A percentile compares a stretch with the other conserved stretches of the same genome.
Evolutionary conservation across 2,888 invertebrate species (phyloP).

Genomic region (Pimpla rufipes): DNA sequence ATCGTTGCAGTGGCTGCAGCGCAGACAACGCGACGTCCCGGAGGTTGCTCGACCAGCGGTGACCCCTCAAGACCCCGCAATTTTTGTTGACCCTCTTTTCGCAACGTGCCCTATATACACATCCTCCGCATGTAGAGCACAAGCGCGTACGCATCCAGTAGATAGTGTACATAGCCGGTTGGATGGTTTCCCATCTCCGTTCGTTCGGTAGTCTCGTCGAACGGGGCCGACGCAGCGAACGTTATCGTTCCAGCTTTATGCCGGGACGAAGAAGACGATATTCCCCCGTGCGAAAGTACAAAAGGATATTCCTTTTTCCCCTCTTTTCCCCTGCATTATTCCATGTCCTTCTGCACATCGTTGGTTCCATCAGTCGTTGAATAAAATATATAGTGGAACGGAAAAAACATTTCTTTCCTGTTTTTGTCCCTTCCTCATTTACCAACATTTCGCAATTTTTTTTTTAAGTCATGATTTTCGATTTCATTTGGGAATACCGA

Average conservation of each 20-base stretch:
- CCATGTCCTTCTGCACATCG: not conserved
- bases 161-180: constrained; percentile 15
- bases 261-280: constrained; percentile 17
- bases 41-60: constrained; percentile 14
- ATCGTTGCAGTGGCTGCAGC: not conserved
- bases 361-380: not conserved
- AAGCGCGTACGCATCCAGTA: constrained; percentile 27
- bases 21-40: constrained; percentile 21
- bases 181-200: constrained; percentile 45
- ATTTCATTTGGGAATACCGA: not conserved
- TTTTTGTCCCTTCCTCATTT: not conserved
- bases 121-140: not conserved
- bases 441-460: not conserved
- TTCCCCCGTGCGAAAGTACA: not conserved
- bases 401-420: not conserved
- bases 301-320: not conserved
- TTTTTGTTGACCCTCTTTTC: constrained; percentile 29
- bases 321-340: not conserved
- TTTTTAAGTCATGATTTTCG: not conserved
- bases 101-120: constrained; percentile 3
- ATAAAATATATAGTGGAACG: not conserved
- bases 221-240: constrained; percentile 35
- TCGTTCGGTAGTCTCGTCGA: constrained; percentile 34
- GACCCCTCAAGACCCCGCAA: constrained; percentile 11
- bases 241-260: constrained; percentile 9